Evolutionary conservation across 2,113 vertebrate species (phyloP).

Genomic region (Heliornis fulica): DNA sequence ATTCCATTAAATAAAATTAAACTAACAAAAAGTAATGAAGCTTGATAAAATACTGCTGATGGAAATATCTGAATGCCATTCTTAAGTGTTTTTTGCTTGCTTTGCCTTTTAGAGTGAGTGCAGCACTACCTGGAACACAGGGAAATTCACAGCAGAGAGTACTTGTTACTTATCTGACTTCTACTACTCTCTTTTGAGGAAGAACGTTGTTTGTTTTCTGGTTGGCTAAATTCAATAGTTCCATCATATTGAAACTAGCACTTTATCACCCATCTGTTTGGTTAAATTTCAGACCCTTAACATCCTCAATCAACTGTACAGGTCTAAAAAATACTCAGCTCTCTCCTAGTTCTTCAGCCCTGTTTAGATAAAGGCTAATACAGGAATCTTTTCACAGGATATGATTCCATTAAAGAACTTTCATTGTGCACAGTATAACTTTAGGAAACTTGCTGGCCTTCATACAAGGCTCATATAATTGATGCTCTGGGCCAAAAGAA

Average conservation of each 20-base stretch:
- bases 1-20: slow-evolving; percentile 69
- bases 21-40: slow-evolving; percentile 74
- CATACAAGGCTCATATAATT: background rate
- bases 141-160: slow-evolving; percentile 64
- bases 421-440: background rate
- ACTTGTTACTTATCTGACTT: slow-evolving; percentile 65
- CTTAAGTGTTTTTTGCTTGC: slow-evolving; percentile 67
- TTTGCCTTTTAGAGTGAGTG: slow-evolving; percentile 55
- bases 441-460: background rate
- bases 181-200: slow-evolving; percentile 55
- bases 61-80: slow-evolving; percentile 53
- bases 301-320: slow-evolving; percentile 43
- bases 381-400: background rate
- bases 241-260: slow-evolving; percentile 45
- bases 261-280: slow-evolving; percentile 66
- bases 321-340: slow-evolving; percentile 43
- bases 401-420: slow-evolving; percentile 13
- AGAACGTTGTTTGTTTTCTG: slow-evolving; percentile 51
- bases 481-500: background rate
- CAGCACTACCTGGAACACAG: slow-evolving; percentile 43
- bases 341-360: background rate
- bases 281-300: slow-evolving; percentile 53
- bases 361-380: slow-evolving; percentile 29
- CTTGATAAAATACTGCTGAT: slow-evolving; percentile 74
- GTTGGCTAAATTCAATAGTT: slow-evolving; percentile 49